Evolutionary conservation across 2,888 invertebrate species (phyloP).

Genomic region (Agrotis exclamationis): DNA sequence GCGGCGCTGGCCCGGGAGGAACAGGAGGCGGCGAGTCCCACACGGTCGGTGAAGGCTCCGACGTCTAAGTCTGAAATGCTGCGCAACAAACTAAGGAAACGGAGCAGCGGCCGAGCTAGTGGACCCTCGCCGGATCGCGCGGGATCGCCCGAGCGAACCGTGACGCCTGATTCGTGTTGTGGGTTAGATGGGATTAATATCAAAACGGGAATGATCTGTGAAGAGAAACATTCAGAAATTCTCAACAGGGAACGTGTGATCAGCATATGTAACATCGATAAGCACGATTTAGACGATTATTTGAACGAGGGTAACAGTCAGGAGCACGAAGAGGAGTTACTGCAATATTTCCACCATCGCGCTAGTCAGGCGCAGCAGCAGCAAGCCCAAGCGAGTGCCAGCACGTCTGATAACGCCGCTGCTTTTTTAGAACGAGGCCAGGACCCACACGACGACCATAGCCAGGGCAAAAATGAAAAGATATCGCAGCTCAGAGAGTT

Average conservation of each 20-base stretch:
- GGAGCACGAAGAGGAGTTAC: conserved; percentile 96
- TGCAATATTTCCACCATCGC: conserved; percentile 94
- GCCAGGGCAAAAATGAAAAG: conserved; percentile 92
- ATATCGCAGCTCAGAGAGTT: conserved; percentile 94
- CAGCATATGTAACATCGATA: conserved; percentile 95
- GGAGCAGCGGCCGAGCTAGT: conserved; percentile 75
- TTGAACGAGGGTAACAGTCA: conserved; percentile 94
- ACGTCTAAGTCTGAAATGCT: conserved; percentile 83
- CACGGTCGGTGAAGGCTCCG: conserved; percentile 89
- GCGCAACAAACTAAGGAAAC: conserved; percentile 69
- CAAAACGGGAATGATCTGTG: conserved; percentile 86
- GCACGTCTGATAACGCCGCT: conserved; percentile 62
- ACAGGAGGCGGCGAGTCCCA: conserved; percentile 90
- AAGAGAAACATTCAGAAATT: conserved; percentile 89
- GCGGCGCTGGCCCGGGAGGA: conserved; percentile 91
- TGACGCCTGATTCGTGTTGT: conserved; percentile 88
- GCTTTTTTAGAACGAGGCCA: conserved; percentile 86
- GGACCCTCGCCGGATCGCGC: conserved; percentile 80
- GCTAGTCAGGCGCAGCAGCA: conserved; percentile 73
- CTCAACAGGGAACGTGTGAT: conserved; percentile 93
- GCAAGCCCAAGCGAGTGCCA: conserved; percentile 59
- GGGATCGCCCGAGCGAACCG: conserved; percentile 79
- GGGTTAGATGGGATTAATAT: conserved; percentile 88
- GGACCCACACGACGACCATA: conserved; percentile 88
- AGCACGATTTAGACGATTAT: conserved; percentile 96